phyloP scores from a whole-genome alignment of 2,113 vertebrate genomes.

The Pithys albifrons region DNA sequence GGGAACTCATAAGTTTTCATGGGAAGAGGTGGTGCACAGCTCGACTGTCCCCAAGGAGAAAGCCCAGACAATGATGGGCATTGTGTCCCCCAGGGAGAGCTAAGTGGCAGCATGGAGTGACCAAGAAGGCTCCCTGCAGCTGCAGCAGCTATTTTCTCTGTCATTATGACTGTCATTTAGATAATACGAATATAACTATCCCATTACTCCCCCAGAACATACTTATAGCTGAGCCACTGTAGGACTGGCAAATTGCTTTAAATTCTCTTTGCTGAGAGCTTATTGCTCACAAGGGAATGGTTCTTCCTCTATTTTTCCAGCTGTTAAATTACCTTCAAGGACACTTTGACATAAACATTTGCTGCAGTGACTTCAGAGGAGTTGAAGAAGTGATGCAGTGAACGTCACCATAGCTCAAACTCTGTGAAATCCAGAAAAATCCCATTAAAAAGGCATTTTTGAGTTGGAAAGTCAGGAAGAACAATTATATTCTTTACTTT shows the following conservation, averaged over 20 bases:
- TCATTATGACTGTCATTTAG: slow-evolving; percentile 4
- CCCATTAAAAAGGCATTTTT: background rate
- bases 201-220: slow-evolving; percentile 18
- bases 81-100: background rate
- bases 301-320: slow-evolving; percentile 5
- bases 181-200: slow-evolving; percentile 15
- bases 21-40: background rate
- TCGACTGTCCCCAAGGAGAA: background rate
- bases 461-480: background rate
- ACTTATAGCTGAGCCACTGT: background rate
- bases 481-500: background rate
- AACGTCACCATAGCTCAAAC: background rate
- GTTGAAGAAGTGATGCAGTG: background rate
- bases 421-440: background rate
- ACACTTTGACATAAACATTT: background rate
- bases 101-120: background rate
- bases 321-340: slow-evolving; percentile 21
- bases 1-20: background rate
- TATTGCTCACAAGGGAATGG: background rate
- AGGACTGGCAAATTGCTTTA: slow-evolving; percentile 29
- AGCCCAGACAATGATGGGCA: background rate
- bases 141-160: background rate
- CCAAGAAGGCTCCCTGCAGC: background rate
- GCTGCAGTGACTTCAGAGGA: background rate
- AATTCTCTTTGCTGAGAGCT: slow-evolving; percentile 19